Percentiles rank a stretch among this genome's conserved stretches.
Conservation (phyloP, 2,888 invertebrate species). For the Macrosiphum euphorbiae region DNA sequence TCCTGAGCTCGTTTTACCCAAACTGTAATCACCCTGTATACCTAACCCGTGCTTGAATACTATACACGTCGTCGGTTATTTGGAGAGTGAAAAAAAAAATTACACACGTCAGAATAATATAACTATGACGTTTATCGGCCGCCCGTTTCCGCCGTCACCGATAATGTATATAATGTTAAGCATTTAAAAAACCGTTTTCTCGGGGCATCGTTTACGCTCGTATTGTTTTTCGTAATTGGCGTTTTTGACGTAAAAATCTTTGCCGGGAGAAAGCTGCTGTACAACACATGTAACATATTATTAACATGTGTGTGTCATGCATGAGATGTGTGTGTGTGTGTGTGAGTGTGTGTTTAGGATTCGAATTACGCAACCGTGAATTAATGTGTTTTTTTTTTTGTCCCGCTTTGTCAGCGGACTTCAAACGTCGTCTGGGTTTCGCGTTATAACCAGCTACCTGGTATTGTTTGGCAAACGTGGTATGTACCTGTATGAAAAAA, state of each 20-base stretch:
- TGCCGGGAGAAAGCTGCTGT: conserved; percentile 17
- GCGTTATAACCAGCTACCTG: neutral
- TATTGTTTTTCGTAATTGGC: conserved; percentile 34
- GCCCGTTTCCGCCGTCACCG: neutral
- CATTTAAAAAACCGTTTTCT: neutral
- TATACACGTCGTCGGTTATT: neutral
- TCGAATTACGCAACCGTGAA: neutral
- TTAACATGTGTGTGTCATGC: neutral
- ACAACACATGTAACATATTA: neutral
- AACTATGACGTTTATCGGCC: neutral
- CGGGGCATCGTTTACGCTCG: conserved; percentile 1
- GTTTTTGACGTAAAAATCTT: neutral
- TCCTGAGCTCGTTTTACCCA: neutral
- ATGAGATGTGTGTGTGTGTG: neutral
- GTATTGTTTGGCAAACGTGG: neutral
- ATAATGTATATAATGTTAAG: neutral
- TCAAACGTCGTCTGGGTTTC: conserved; percentile 28
- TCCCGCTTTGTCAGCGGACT: neutral
- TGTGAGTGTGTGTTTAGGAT: neutral
- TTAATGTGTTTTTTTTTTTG: neutral
- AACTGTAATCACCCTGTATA: neutral
- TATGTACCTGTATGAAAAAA: neutral
- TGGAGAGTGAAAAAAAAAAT: neutral
- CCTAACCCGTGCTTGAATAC: no score
- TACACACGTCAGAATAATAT: neutral